A percentile compares a stretch with the other conserved stretches of the same genome.
These are phyloP conservation scores for Acanthaster planci DNA, from an alignment of 35 echinoderm and acorn worm genomes.

Conservation along the genomic window DNA sequence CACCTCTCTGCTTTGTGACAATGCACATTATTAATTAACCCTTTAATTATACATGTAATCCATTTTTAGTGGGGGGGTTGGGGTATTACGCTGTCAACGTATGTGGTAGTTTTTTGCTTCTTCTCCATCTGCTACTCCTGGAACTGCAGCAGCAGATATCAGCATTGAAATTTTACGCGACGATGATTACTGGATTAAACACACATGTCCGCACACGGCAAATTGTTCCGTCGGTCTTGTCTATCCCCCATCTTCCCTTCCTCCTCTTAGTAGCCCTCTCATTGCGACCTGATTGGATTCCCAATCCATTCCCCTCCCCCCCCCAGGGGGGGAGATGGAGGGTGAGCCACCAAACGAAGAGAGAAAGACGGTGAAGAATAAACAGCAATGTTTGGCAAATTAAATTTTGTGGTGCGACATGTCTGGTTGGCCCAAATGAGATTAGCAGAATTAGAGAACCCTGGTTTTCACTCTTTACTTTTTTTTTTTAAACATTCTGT, in stretches of 20 bases:
- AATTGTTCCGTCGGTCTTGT: constrained; percentile 28
- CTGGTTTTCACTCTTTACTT: no score
- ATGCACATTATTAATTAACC: constrained; percentile 17
- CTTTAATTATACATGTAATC: constrained; percentile 29
- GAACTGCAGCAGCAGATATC: background rate
- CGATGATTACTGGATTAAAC: background rate
- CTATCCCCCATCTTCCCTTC: background rate
- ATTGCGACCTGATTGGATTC: constrained; percentile 7
- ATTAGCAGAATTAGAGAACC: constrained; percentile 25
- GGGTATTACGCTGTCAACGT: no score
- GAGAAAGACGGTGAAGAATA: background rate
- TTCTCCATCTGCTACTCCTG: background rate
- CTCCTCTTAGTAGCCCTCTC: no score
- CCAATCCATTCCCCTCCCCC: background rate
- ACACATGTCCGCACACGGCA: constrained; percentile 25
- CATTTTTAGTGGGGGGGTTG: constrained; percentile 12
- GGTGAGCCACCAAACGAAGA: background rate
- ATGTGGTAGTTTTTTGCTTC: background rate
- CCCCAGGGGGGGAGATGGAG: background rate
- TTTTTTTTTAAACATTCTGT: no score
- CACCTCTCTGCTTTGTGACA: background rate
- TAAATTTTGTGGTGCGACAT: background rate
- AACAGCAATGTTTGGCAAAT: background rate
- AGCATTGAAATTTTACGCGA: constrained; percentile 9
- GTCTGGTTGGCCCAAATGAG: background rate